Percentiles rank a stretch among this genome's conserved stretches.
phyloP scores from a whole-genome alignment of 2,888 invertebrate species.

The Formica aserva region DNA sequence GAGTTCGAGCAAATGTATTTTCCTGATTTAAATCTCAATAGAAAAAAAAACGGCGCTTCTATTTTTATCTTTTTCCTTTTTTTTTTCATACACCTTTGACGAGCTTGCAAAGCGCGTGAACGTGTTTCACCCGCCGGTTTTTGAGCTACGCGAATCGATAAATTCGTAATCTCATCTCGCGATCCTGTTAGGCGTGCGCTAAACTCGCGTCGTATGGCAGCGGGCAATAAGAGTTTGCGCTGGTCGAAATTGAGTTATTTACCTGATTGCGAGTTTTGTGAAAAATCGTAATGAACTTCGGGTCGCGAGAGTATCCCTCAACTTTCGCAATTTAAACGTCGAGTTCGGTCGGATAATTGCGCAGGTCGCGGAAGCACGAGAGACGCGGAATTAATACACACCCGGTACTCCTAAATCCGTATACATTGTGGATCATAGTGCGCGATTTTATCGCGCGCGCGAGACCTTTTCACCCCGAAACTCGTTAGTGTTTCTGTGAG shows the following conservation, averaged over 20 bases:
- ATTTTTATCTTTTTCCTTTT: too few species aligned
- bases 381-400: constrained; percentile 38
- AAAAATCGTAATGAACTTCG: constrained; percentile 56
- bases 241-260: constrained; percentile 53
- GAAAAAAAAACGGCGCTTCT: neutral
- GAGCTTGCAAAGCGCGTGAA: constrained; percentile 27
- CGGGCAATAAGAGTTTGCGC: constrained; percentile 53
- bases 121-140: constrained; percentile 24
- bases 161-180: constrained; percentile 49
- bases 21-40: neutral
- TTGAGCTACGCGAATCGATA: constrained; percentile 52
- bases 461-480: neutral
- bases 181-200: constrained; percentile 43
- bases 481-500: constrained; percentile 4
- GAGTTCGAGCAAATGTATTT: constrained; percentile 13
- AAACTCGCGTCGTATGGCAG: constrained; percentile 44
- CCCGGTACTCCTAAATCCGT: constrained; percentile 18
- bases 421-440: constrained; percentile 7
- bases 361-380: constrained; percentile 34
- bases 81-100: constrained; percentile 4
- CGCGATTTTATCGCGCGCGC: constrained; percentile 43
- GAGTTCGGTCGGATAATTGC: constrained; percentile 48
- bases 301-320: constrained; percentile 45
- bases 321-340: constrained; percentile 61
- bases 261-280: constrained; percentile 56